phyloP scores from a whole-genome alignment of 2,797 vertebrate genomes.

The Thamnophis elegans region DNA sequence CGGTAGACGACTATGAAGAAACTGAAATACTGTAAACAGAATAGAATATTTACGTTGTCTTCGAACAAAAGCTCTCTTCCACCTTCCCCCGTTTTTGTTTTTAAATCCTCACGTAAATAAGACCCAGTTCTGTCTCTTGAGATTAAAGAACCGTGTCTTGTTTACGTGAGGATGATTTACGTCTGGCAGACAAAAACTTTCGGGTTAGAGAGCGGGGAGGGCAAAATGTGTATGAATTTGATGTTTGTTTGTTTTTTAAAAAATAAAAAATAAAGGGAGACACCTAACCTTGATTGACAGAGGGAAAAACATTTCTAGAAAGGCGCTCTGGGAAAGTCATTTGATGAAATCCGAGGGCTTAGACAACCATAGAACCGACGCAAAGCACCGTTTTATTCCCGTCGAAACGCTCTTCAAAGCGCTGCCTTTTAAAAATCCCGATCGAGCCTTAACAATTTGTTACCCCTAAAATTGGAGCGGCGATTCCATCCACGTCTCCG shows the following conservation, averaged over 20 bases:
- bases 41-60: background rate
- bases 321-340: background rate
- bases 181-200: background rate
- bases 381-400: background rate
- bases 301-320: too few species aligned
- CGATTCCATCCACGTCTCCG: background rate
- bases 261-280: background rate
- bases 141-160: background rate
- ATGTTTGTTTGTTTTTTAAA: background rate
- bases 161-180: background rate
- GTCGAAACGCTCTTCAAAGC: background rate
- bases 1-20: background rate
- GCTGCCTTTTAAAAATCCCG: too few species aligned
- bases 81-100: background rate
- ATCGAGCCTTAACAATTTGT: background rate
- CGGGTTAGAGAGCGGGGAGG: too few species aligned
- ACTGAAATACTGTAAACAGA: slow-evolving; percentile 12
- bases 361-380: background rate
- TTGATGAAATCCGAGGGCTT: background rate
- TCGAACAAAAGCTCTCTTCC: background rate
- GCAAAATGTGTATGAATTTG: background rate
- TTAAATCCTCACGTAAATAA: background rate
- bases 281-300: background rate
- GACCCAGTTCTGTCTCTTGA: background rate
- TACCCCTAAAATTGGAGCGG: background rate